Conservation (phyloP, 2,797 vertebrate species). For the Poecile montanus region DNA sequence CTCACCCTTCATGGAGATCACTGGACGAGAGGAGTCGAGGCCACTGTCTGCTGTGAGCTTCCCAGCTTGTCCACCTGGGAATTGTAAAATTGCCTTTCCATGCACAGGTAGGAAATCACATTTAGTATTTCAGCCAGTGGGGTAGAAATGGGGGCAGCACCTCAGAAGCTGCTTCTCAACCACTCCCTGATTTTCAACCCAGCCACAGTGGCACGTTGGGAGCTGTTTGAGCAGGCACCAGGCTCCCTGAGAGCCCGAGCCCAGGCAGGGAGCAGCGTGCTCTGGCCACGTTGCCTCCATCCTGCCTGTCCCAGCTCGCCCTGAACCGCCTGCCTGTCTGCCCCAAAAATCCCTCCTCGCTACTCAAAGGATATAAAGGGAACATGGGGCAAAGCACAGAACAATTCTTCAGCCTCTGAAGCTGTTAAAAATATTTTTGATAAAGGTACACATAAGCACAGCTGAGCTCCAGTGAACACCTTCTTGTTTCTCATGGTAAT, state of each 20-base stretch:
- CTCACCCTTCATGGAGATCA: neutral
- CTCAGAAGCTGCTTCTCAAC: neutral
- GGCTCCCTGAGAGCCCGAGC: neutral
- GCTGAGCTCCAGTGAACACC: neutral
- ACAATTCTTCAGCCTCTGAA: neutral
- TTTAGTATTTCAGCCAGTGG: neutral
- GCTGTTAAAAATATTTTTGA: neutral
- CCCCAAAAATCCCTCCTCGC: neutral
- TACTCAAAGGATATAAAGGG: neutral
- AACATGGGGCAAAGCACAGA: neutral
- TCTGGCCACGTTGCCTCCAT: neutral
- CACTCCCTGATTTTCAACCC: slow-evolving; percentile 26
- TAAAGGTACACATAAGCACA: neutral
- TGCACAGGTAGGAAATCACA: neutral
- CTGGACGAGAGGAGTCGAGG: neutral
- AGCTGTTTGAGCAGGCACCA: slow-evolving; percentile 44
- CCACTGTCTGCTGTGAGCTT: neutral
- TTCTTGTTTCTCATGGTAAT: slow-evolving; percentile 12
- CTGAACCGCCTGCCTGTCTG: neutral
- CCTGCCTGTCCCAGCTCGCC: neutral
- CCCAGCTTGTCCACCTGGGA: neutral
- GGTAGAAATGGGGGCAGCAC: neutral
- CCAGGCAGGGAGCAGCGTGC: neutral
- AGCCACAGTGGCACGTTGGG: neutral
- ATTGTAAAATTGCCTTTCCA: neutral